These are phyloP conservation scores for Lordiphosa mommai DNA, from an alignment of 1,140 invertebrate genomes.

Conservation along the genomic window DNA sequence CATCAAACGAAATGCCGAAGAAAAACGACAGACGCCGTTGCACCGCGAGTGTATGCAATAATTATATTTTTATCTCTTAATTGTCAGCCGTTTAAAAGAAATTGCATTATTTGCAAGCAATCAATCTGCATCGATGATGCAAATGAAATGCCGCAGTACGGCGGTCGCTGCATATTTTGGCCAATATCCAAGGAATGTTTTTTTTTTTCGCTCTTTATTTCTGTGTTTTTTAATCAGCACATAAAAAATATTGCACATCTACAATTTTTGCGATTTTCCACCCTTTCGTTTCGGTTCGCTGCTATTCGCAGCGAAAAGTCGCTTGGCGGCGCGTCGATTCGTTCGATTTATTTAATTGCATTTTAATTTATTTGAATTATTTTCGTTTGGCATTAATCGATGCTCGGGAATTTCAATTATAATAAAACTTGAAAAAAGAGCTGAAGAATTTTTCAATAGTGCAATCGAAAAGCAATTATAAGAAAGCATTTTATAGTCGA, in stretches of 20 bases:
- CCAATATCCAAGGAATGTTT: conserved; percentile 78
- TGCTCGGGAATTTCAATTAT: conserved; percentile 70
- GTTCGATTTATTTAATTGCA: conserved; percentile 78
- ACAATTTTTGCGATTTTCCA: conserved; percentile 56
- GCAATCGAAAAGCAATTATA: conserved; percentile 74
- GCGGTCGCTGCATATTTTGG: conserved; percentile 68
- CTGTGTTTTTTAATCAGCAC: conserved; percentile 68
- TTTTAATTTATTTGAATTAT: conserved; percentile 78
- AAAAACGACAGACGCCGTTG: conserved; percentile 3
- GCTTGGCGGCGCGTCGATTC: conserved; percentile 3
- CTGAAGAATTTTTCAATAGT: conserved; percentile 76
- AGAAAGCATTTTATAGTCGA: conserved; percentile 74
- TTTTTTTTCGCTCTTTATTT: conserved; percentile 12
- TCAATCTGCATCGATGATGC: conserved; percentile 68
- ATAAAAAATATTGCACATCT: conserved; percentile 77
- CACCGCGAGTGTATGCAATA: conserved; percentile 46
- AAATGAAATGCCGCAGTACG: conserved; percentile 55
- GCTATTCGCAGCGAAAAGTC: conserved; percentile 4
- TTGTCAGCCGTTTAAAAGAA: conserved; percentile 65
- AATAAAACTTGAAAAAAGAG: conserved; percentile 67
- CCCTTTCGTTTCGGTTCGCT: conserved; percentile 13
- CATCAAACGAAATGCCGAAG: conserved; percentile 19
- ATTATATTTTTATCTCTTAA: conserved; percentile 79
- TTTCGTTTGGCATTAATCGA: conserved; percentile 69
- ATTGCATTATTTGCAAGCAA: conserved; percentile 66